A percentile compares a stretch with the other conserved stretches of the same genome.
Evolutionary conservation across 1,140 invertebrate species (phyloP).

Genomic region (Eriosoma lanigerum): DNA sequence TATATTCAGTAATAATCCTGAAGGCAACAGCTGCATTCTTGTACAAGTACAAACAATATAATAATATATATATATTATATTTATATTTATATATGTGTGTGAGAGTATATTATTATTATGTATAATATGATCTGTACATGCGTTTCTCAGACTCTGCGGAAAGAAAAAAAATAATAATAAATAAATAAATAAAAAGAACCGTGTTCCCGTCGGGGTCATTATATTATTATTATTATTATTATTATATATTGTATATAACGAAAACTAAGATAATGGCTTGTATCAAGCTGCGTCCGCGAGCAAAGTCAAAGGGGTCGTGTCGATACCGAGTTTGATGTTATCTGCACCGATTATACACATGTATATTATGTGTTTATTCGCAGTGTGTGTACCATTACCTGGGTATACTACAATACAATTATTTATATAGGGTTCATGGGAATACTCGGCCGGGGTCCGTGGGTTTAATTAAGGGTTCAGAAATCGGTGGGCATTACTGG

Average conservation of each 20-base stretch:
- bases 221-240: too few species aligned
- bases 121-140: slow-evolving; percentile 22
- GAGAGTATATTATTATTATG: background rate
- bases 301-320: slow-evolving; percentile 49
- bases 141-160: slow-evolving; percentile 31
- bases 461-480: slow-evolving; percentile 48
- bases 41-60: background rate
- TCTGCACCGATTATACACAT: slow-evolving; percentile 36
- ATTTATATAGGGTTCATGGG: slow-evolving; percentile 22
- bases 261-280: slow-evolving; percentile 51
- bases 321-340: slow-evolving; percentile 50
- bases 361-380: background rate
- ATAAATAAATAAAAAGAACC: slow-evolving; percentile 18
- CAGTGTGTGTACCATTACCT: background rate
- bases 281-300: slow-evolving; percentile 45
- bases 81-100: background rate
- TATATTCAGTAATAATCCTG: too few species aligned
- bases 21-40: background rate
- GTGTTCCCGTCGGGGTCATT: slow-evolving; percentile 36
- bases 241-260: background rate
- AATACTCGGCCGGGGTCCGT: slow-evolving; percentile 49
- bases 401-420: background rate
- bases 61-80: background rate
- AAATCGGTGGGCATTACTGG: slow-evolving; percentile 51
- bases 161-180: background rate